Conservation (phyloP, 2,797 vertebrate species). For the Gymnothorax reevesii region DNA sequence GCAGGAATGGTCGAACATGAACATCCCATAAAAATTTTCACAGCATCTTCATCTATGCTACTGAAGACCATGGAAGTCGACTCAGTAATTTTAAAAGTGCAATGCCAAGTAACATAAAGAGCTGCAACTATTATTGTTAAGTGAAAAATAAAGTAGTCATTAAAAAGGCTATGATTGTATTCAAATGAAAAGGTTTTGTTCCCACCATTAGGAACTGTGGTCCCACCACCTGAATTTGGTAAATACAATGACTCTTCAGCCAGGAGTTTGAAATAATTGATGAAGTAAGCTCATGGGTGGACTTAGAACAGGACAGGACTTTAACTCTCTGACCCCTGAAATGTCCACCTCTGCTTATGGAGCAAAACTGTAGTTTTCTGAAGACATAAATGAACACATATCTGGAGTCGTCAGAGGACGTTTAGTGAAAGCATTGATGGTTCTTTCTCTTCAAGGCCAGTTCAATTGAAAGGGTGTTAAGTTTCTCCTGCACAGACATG, state of each 20-base stretch:
- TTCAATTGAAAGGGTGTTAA: not conserved
- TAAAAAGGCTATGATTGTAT: not conserved
- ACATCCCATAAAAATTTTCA: not conserved
- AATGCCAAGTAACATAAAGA: not conserved
- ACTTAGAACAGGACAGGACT: not conserved
- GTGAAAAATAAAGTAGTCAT: not conserved
- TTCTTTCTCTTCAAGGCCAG: not conserved
- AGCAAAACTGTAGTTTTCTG: not conserved
- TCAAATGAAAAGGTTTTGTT: too few relatives aligned
- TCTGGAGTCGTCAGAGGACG: not conserved
- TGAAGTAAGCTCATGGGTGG: too few relatives aligned
- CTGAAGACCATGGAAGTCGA: not conserved
- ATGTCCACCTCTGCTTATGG: not conserved
- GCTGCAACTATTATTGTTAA: not conserved
- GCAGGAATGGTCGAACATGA: not conserved
- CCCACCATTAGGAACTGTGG: not conserved
- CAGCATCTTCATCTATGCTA: not conserved
- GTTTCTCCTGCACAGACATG: too few relatives aligned
- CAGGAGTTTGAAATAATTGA: too few relatives aligned
- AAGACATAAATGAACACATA: not conserved
- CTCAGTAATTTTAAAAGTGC: not conserved
- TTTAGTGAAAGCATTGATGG: not conserved
- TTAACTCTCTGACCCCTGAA: not conserved
- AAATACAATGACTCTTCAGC: not conserved
- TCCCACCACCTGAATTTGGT: too few relatives aligned